Conservation (phyloP, 2,888 invertebrate genomes). For the Drosophila rellima region DNA sequence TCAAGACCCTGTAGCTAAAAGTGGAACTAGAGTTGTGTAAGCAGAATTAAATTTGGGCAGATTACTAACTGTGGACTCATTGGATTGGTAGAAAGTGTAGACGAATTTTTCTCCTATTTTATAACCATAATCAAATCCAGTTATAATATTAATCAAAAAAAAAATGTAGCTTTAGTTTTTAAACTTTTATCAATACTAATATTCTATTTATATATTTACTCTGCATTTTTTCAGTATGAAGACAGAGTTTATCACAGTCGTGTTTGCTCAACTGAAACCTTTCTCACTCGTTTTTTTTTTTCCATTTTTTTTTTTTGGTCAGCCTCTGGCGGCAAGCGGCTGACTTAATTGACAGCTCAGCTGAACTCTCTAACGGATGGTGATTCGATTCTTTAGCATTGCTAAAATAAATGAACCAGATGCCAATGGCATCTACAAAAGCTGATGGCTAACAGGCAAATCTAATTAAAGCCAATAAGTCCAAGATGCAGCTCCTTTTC, state of each 20-base stretch:
- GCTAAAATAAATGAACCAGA: slow-evolving; percentile 51
- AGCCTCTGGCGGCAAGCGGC: slow-evolving; percentile 27
- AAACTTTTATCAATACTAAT: too few relatives aligned
- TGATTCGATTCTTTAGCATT: slow-evolving; percentile 20
- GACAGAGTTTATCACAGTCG: not conserved
- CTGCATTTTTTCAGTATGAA: too few relatives aligned
- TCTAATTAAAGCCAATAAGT: slow-evolving; percentile 61
- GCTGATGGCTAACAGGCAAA: slow-evolving; percentile 61
- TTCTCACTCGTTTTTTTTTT: slow-evolving; percentile 1
- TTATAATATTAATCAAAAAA: too few relatives aligned
- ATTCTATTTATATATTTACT: too few relatives aligned
- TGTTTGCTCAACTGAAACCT: not conserved
- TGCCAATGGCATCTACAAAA: slow-evolving; percentile 38
- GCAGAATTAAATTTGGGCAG: not conserved
- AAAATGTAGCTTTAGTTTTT: too few relatives aligned
- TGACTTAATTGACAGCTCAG: slow-evolving; percentile 56
- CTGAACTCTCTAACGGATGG: slow-evolving; percentile 21
- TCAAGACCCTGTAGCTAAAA: not conserved
- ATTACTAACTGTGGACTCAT: not conserved
- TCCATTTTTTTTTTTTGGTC: slow-evolving; percentile 15
- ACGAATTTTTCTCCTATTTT: too few relatives aligned
- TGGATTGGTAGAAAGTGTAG: too few relatives aligned
- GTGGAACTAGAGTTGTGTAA: not conserved
- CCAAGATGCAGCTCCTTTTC: slow-evolving; percentile 12
- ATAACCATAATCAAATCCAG: too few relatives aligned